These are phyloP conservation scores for Pyrocephalus nanus DNA, from an alignment of 2,797 vertebrate species.

Conservation along the genomic window DNA sequence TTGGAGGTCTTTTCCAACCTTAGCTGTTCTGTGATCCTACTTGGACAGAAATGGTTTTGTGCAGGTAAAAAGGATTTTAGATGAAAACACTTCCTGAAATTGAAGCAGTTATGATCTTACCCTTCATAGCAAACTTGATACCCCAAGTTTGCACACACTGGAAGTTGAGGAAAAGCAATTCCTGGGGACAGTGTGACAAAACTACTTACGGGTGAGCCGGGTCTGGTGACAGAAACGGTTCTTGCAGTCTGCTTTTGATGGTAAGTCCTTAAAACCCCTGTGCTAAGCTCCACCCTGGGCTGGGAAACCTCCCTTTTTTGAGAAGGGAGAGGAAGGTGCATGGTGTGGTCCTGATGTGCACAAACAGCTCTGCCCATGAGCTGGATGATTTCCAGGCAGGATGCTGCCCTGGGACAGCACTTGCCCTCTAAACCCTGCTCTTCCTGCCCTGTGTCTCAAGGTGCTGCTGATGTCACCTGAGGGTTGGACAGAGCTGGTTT, in stretches of 20 bases:
- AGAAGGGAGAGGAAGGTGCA: background rate
- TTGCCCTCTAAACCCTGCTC: background rate
- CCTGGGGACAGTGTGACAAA: background rate
- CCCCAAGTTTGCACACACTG: background rate
- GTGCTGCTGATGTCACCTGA: background rate
- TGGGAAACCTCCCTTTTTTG: background rate
- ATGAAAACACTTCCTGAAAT: background rate
- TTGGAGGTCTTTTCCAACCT: background rate
- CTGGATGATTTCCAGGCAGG: background rate
- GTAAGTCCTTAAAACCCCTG: background rate
- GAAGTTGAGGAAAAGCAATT: background rate
- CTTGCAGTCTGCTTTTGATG: background rate
- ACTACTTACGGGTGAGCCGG: accelerated
- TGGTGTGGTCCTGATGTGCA: accelerated
- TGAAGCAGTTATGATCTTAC: background rate
- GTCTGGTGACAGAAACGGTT: background rate
- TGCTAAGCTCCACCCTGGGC: background rate
- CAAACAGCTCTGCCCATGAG: background rate
- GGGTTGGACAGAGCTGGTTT: background rate
- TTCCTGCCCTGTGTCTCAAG: accelerated
- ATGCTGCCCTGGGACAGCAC: accelerated
- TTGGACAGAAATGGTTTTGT: background rate
- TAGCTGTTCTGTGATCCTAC: background rate
- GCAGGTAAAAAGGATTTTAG: background rate
- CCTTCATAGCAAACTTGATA: background rate